Evolutionary conservation across 2,797 vertebrate genomes (phyloP).

Genomic region (Pterois miles): DNA sequence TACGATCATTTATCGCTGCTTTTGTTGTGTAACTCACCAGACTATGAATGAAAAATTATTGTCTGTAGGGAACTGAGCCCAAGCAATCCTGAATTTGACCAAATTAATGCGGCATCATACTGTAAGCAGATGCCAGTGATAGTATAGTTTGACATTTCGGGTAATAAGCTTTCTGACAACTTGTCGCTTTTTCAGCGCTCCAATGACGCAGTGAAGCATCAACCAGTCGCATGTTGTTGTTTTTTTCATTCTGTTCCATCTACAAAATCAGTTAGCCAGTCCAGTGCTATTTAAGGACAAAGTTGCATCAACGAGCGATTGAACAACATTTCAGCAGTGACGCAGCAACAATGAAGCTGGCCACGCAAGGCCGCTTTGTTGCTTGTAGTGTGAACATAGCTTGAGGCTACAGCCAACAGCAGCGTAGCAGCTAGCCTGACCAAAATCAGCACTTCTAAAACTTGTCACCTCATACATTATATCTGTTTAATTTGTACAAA

Average conservation of each 20-base stretch:
- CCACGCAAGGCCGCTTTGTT: no score
- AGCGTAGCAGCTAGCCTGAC: not conserved
- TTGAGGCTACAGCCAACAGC: not conserved
- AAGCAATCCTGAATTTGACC: conserved; percentile 31
- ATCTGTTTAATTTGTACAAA: not conserved
- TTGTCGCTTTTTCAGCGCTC: no score
- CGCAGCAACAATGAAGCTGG: no score
- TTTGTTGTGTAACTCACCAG: conserved; percentile 37
- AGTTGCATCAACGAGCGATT: no score
- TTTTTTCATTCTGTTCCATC: no score
- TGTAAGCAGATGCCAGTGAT: not conserved
- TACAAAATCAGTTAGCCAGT: no score
- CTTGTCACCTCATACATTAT: not conserved
- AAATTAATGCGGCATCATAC: conserved; percentile 26
- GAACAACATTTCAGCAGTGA: no score
- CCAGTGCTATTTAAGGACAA: no score
- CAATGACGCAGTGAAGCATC: no score
- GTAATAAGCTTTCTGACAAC: not conserved
- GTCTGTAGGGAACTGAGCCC: conserved; percentile 28
- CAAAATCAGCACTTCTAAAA: not conserved
- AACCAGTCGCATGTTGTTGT: no score
- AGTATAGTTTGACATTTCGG: conserved; percentile 4
- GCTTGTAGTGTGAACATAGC: no score
- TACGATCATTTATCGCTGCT: conserved; percentile 31
- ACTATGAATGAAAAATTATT: conserved; percentile 48